Conservation (phyloP, 2,888 invertebrate species). For the Oligia latruncula region DNA sequence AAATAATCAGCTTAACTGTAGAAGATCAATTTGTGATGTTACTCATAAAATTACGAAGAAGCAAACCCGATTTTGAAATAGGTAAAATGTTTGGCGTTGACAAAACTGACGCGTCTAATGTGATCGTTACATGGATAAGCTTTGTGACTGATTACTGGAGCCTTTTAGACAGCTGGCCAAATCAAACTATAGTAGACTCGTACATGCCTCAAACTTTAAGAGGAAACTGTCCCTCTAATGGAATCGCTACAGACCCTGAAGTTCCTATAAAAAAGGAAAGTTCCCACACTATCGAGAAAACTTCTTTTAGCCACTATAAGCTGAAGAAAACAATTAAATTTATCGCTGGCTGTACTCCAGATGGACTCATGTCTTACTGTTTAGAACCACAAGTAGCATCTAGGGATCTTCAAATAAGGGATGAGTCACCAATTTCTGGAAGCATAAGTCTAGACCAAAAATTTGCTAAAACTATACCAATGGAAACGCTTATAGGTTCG, state of each 20-base stretch:
- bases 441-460: conserved; percentile 5
- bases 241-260: neutral
- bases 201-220: conserved; percentile 24
- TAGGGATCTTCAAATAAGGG: conserved; percentile 2
- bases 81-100: conserved; percentile 30
- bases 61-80: conserved; percentile 26
- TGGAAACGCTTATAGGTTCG: conserved; percentile 13
- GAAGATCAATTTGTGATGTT: conserved; percentile 37
- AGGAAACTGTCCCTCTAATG: neutral
- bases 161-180: conserved; percentile 26
- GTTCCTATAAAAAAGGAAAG: neutral
- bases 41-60: conserved; percentile 33
- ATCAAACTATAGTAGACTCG: neutral
- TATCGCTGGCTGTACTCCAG: neutral
- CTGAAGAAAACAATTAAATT: conserved; percentile 21
- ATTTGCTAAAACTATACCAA: conserved; percentile 1
- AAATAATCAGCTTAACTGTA: neutral
- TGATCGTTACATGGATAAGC: conserved; percentile 23
- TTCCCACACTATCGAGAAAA: neutral
- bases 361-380: conserved; percentile 11
- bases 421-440: conserved; percentile 6
- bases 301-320: conserved; percentile 16
- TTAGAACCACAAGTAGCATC: neutral
- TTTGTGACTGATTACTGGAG: conserved; percentile 31
- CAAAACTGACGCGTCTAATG: conserved; percentile 6